These are phyloP conservation scores for Drosophila willistoni DNA, from an alignment of 1,140 invertebrate species.

Conservation along the genomic window DNA sequence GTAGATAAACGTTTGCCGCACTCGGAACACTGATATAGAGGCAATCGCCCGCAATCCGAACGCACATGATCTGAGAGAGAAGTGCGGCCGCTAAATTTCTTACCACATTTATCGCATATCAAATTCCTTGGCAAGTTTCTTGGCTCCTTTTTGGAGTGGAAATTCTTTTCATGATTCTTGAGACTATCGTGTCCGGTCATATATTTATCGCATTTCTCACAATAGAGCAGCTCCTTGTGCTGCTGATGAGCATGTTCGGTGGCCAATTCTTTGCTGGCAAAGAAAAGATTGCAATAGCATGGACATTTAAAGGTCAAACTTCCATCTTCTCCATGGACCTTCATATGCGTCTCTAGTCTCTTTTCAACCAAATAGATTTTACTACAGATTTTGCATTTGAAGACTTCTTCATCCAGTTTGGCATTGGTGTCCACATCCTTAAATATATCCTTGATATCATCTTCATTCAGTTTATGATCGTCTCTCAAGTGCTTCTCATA, in stretches of 20 bases:
- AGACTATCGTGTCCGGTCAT: conserved; percentile 82
- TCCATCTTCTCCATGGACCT: conserved; percentile 74
- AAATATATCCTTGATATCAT: conserved; percentile 68
- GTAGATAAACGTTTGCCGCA: conserved; percentile 83
- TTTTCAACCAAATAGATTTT: conserved; percentile 81
- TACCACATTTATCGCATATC: conserved; percentile 83
- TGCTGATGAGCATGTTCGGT: conserved; percentile 72
- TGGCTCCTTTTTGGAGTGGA: conserved; percentile 68
- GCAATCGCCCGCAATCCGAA: conserved; percentile 78
- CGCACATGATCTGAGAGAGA: conserved; percentile 81
- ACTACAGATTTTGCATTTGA: conserved; percentile 73
- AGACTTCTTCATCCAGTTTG: conserved; percentile 71
- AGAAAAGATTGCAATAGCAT: conserved; percentile 81
- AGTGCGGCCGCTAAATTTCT: conserved; percentile 81
- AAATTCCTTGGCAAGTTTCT: conserved; percentile 74
- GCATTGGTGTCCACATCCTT: conserved; percentile 64
- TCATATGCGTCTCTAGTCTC: conserved; percentile 71
- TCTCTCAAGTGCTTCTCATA: conserved; percentile 79
- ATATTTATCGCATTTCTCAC: conserved; percentile 82
- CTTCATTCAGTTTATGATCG: conserved; percentile 67
- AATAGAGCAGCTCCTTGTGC: conserved; percentile 81
- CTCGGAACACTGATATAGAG: conserved; percentile 75
- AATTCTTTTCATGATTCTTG: conserved; percentile 75
- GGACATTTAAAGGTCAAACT: conserved; percentile 78
- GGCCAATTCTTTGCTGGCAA: conserved; percentile 79